Percentiles rank a stretch among this genome's conserved stretches.
phyloP scores from a whole-genome alignment of 2,113 vertebrate genomes.

The Albula goreensis region DNA sequence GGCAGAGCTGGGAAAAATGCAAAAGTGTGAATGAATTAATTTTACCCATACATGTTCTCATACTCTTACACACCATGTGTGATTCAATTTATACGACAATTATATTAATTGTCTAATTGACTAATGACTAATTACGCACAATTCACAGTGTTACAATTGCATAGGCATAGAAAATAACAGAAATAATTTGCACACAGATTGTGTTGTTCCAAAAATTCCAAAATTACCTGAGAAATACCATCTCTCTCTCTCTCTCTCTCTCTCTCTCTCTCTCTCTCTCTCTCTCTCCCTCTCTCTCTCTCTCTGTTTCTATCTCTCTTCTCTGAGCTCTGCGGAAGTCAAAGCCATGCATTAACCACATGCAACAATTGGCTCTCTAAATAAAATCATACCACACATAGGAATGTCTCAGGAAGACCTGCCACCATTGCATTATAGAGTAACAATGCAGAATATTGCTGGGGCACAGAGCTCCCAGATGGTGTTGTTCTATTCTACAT shows the following conservation, averaged over 20 bases:
- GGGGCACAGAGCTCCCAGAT: conserved; percentile 33
- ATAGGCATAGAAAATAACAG: too few relatives aligned
- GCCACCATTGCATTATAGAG: conserved; percentile 1
- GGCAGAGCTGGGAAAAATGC: not conserved
- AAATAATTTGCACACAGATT: too few relatives aligned
- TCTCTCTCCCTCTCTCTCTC: too few relatives aligned
- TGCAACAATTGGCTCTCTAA: not conserved
- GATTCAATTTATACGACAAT: not conserved
- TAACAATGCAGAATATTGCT: conserved; percentile 20
- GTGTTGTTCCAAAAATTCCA: too few relatives aligned
- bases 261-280: too few relatives aligned
- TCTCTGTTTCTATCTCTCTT: too few relatives aligned
- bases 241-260: not conserved
- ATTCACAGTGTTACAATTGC: too few relatives aligned
- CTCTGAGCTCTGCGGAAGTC: too few relatives aligned
- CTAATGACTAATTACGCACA: too few relatives aligned
- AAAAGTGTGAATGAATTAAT: not conserved
- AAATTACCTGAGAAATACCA: not conserved
- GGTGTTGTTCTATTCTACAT: conserved; percentile 24
- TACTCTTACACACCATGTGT: not conserved
- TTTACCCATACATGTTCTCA: too few relatives aligned
- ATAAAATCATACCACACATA: not conserved
- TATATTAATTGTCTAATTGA: too few relatives aligned
- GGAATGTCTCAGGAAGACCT: conserved; percentile 16
- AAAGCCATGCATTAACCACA: not conserved